Evolutionary conservation across 2,888 invertebrate species (phyloP), one percentile per base, ranked within the genome.

Genomic region (Leptopilina drosophilae): DNA sequence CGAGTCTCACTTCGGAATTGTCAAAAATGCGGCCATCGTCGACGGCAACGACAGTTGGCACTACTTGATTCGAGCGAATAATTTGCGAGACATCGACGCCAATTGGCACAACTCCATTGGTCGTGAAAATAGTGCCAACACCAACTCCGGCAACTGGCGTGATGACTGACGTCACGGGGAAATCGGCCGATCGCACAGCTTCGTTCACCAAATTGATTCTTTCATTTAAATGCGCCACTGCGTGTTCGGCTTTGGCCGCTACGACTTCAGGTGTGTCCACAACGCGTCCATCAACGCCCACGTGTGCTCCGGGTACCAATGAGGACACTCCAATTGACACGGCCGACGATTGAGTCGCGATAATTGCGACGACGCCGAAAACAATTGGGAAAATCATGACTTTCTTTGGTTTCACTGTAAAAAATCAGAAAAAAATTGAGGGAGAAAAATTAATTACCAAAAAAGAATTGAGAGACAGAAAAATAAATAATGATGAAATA

Each of bases 221-320:
- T 78, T 89, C 89, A 83, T 89, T 87, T 73, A 85, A 77, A 78
- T 88, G 89, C 7, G 90, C 90, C 3, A 86, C 86, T n/a, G 86
- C 87, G 82, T 91, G 90, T 8, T 86, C 86, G 62, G 86, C 88
- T 64, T 88, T 90, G 73, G 89, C 88, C 20, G 83, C 82, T 33
- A 86, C 83, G 5, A 90, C 90, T 80, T 89, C 88, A 12, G 87
- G 80, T 11, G 90, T 88, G 81, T 89, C 89, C 8, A 88, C 82
- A 26, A 89, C 88, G 33, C 87, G 86, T 20, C 90, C 89, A 64
- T 90, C 89, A 2, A 83, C 73, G 11, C 88, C 89, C 8, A 89
- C 65, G 0, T 87, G 85, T 3, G 87, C 85, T 8, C 84, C 84
- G 0, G 84, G 82, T 9, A 81, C 76, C 42, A 85, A 20, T 0